A percentile compares a stretch with the other conserved stretches of the same genome.
These are phyloP conservation scores for Tanypteryx hageni DNA, from an alignment of 2,888 invertebrate genomes.

Conservation along the genomic window DNA sequence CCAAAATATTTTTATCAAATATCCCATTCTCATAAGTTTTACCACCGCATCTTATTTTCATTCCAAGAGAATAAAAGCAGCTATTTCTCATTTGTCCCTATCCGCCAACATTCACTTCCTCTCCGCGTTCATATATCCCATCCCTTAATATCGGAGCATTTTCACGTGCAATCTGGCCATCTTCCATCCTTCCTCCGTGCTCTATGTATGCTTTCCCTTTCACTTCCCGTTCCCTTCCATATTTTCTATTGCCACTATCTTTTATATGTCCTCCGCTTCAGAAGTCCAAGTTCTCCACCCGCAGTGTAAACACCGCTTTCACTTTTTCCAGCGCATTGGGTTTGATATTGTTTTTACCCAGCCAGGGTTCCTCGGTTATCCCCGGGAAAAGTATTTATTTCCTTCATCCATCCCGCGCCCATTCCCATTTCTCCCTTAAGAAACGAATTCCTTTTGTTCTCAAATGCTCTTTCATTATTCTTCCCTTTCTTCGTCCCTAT, in stretches of 20 bases:
- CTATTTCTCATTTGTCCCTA: background rate
- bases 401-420: no score
- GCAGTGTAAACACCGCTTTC: no score
- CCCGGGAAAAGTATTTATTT: no score
- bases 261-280: no score
- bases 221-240: background rate
- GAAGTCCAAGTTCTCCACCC: no score
- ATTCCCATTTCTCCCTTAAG: no score
- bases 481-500: no score
- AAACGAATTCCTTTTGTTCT: no score
- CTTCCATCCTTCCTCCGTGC: background rate
- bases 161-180: background rate
- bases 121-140: background rate
- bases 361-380: no score
- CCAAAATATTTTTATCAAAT: background rate
- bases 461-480: no score
- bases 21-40: background rate
- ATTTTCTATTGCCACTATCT: background rate
- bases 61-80: background rate
- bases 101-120: background rate
- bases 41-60: background rate
- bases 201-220: background rate
- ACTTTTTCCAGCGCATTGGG: no score
- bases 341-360: no score
- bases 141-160: background rate